A percentile compares a stretch with the other conserved stretches of the same genome.
phyloP scores from a whole-genome alignment of 2,888 invertebrate species.

The Tipula unca region DNA sequence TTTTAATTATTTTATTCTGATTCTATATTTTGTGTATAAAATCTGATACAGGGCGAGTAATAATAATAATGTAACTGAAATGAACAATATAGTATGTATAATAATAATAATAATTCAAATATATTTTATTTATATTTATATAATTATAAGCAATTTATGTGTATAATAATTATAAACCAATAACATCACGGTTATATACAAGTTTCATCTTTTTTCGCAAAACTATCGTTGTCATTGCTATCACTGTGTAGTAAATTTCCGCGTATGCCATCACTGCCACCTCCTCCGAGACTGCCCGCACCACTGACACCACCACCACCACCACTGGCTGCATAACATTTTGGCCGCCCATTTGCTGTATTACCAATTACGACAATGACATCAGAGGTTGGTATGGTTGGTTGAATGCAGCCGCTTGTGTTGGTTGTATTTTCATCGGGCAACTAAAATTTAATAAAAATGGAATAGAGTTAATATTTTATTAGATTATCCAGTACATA shows the following conservation, averaged over 20 bases:
- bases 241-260: conserved; percentile 28
- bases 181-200: conserved; percentile 30
- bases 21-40: conserved; percentile 14
- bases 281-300: not conserved
- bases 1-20: not conserved
- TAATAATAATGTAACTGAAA: not conserved
- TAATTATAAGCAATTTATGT: not conserved
- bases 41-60: not conserved
- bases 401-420: not conserved
- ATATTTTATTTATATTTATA: not conserved
- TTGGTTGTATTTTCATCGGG: not conserved
- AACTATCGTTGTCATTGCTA: conserved; percentile 32
- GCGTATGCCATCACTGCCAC: not conserved
- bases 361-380: conserved; percentile 38
- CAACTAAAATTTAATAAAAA: not conserved
- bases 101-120: not conserved
- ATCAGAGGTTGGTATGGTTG: conserved; percentile 27
- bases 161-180: not conserved
- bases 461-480: not conserved
- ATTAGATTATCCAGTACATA: not conserved
- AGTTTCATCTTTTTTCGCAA: conserved; percentile 35
- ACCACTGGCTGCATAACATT: conserved; percentile 24
- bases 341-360: conserved; percentile 32
- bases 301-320: not conserved
- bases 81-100: not conserved